Conservation (phyloP, 2,113 vertebrate species). For the Addax nasomaculatus region DNA sequence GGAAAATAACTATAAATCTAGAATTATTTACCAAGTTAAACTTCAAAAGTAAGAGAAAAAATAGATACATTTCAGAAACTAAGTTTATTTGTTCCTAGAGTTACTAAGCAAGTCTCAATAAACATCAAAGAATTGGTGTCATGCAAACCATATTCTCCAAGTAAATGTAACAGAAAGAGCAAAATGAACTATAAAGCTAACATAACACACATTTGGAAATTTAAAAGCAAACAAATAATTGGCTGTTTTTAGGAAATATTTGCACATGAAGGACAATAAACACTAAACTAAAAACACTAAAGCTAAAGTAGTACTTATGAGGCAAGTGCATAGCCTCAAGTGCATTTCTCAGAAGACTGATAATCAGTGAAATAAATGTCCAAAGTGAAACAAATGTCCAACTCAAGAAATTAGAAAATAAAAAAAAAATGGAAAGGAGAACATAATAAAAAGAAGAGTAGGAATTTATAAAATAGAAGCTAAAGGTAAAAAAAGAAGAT, state of each 20-base stretch:
- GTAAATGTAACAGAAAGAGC: conserved; percentile 23
- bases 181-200: conserved; percentile 27
- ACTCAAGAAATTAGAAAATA: neutral
- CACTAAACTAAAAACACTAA: neutral
- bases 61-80: conserved; percentile 35
- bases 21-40: conserved; percentile 12
- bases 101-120: conserved; percentile 15
- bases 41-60: conserved; percentile 33
- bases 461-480: conserved; percentile 12
- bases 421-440: neutral
- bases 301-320: conserved; percentile 7
- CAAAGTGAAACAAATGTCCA: neutral
- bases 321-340: neutral
- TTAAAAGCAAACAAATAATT: conserved; percentile 21
- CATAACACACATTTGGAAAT: neutral
- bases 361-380: neutral
- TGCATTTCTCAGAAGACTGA: conserved; percentile 17
- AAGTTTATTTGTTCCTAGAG: neutral
- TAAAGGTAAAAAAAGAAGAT: neutral
- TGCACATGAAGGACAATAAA: neutral
- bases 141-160: neutral
- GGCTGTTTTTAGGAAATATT: neutral
- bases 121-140: conserved; percentile 3
- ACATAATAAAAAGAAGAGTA: neutral
- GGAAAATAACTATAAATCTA: conserved; percentile 7